These are phyloP conservation scores for Chymomyza fuscimana DNA, from an alignment of 2,888 invertebrate species.

Conservation along the genomic window DNA sequence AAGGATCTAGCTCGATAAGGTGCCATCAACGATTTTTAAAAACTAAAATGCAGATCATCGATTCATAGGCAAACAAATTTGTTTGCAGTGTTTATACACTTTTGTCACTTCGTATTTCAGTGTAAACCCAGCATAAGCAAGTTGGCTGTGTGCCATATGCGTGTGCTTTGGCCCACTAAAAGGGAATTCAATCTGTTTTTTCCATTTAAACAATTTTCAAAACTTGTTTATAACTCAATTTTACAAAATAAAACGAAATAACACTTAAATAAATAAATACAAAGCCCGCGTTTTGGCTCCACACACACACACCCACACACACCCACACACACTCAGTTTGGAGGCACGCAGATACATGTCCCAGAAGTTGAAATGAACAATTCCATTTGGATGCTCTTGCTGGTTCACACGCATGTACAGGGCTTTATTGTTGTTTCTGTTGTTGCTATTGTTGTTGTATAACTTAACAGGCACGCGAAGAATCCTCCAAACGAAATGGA, in stretches of 20 bases:
- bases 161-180: neutral
- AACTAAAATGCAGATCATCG: too few species aligned
- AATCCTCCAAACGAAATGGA: conserved; percentile 70
- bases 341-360: conserved; percentile 2
- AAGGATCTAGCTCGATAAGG: too few species aligned
- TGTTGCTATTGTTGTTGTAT: conserved; percentile 40
- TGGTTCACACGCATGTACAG: conserved; percentile 62
- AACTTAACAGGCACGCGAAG: conserved; percentile 70
- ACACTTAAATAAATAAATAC: conserved; percentile 70
- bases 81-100: too few species aligned
- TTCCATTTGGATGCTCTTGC: conserved; percentile 22
- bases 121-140: too few species aligned
- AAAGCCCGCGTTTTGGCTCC: conserved; percentile 32
- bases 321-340: neutral
- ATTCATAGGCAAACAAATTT: too few species aligned
- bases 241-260: conserved; percentile 66
- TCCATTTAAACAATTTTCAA: conserved; percentile 64
- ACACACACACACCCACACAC: too few species aligned
- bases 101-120: too few species aligned
- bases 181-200: conserved; percentile 68
- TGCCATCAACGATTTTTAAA: too few species aligned
- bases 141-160: too few species aligned
- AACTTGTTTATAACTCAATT: conserved; percentile 73
- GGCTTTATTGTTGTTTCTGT: conserved; percentile 22
- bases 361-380: conserved; percentile 22